Evolutionary conservation across 1,140 invertebrate species (phyloP), one percentile per base, ranked within the genome.

Genomic region (Drosophila orosa): DNA sequence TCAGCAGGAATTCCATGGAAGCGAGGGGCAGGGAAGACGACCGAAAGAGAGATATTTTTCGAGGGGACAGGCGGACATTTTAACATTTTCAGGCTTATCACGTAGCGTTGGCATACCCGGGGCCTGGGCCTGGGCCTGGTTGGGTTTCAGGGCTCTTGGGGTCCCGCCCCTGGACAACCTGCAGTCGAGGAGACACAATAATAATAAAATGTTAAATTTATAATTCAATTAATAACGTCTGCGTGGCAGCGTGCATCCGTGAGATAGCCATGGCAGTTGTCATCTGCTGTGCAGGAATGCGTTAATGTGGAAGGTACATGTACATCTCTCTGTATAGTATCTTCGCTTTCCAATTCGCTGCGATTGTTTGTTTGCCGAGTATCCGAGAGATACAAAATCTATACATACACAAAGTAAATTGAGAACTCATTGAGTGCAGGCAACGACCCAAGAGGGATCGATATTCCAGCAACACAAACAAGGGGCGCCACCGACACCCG

Each of bases 141-240:
- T 33, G 13, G 25, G 27, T 25, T 17, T 29, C 17, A 45, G 35
- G 29, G 35, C 27, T 45, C 24, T 68, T 33, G 13, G 17, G 33
- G 29, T 19, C 13, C 19, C 37, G 22, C 31, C 40, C 17, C 39
- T 48, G 60, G 60, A 4, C 59, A 65, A 74, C 73, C 73, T 75
- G 45, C 61, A 58, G 37, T 39, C 52, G 58, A 35, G 47, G 72
- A 50, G 45, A 74, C 59, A 74, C 59, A 65, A 79, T 63, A 79
- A 90, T 91, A 91, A 90, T 91, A 91, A 91, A 91, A 85, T 78
- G 69, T 82, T 19, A 75, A 91, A 91, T 91, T 91, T 91, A 91
- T 91, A 91, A 90, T 91, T 91, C 90, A 91, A 91, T 91, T 91
- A 91, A 90, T 91, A 91, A 79, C 65, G 85, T 82, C 82, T 77